Conservation (phyloP, 1,140 invertebrate species). For the Protaetia brevitarsis region DNA sequence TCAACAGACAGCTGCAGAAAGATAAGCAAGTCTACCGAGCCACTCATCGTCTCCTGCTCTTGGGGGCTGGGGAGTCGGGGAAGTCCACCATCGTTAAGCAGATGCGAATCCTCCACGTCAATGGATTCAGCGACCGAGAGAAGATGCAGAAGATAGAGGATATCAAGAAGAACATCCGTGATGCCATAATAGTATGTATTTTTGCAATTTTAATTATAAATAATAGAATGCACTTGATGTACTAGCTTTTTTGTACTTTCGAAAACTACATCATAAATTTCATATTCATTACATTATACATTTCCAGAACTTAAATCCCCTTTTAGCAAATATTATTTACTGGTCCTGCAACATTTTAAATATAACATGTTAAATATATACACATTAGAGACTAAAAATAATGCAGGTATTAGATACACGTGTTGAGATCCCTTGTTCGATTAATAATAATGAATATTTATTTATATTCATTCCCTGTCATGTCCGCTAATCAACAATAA, state of each 20-base stretch:
- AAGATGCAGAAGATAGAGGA: constrained; percentile 98
- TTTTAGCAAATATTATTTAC: too few species aligned
- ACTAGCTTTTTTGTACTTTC: too few species aligned
- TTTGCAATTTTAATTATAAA: background rate
- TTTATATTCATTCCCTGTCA: background rate
- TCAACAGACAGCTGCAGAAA: constrained; percentile 97
- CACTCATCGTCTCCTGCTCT: constrained; percentile 89
- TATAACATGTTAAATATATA: too few species aligned
- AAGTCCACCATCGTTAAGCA: constrained; percentile 99
- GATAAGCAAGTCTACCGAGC: constrained; percentile 98
- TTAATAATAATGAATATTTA: constrained; percentile 1
- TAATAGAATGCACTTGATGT: background rate
- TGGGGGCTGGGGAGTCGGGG: constrained; percentile 96
- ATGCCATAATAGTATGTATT: constrained; percentile 95
- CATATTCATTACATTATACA: too few species aligned
- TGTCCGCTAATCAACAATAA: background rate
- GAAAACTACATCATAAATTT: too few species aligned
- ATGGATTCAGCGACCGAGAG: constrained; percentile 96
- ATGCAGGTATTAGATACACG: too few species aligned
- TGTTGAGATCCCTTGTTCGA: background rate
- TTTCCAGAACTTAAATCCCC: too few species aligned
- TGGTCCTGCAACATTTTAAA: too few species aligned
- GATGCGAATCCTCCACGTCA: constrained; percentile 99
- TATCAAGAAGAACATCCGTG: constrained; percentile 99
- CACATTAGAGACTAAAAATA: too few species aligned